Percentiles rank a stretch among this genome's conserved stretches.
Evolutionary conservation across 1,140 invertebrate species (phyloP).

Genomic region (Hylyphantes graminicola): DNA sequence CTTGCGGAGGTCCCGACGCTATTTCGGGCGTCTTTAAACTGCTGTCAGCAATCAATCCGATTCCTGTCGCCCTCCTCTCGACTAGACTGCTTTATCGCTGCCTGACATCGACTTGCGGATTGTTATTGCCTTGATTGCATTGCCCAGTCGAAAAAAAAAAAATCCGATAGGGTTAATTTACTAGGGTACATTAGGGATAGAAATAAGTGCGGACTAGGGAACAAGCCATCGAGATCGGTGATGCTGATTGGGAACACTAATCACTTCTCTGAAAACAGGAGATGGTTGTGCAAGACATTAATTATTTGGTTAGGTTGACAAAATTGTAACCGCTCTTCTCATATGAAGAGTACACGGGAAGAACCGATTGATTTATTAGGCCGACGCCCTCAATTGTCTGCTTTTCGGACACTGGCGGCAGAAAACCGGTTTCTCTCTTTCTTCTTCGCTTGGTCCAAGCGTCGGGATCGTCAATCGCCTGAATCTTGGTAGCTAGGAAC

Average conservation of each 20-base stretch:
- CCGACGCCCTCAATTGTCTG: no score
- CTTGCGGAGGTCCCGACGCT: conserved; percentile 2
- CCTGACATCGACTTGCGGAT: conserved; percentile 24
- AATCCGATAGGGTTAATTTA: conserved; percentile 21
- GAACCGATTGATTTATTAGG: no score
- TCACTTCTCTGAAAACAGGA: not conserved
- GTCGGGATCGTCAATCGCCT: no score
- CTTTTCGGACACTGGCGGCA: no score
- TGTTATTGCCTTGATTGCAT: conserved; percentile 5
- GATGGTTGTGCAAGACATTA: not conserved
- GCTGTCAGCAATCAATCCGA: conserved; percentile 44
- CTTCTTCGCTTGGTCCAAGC: no score
- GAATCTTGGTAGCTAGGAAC: no score
- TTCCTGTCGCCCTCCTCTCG: conserved; percentile 19
- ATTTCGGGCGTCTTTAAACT: conserved; percentile 27
- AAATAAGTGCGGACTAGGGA: not conserved
- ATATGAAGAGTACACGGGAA: no score
- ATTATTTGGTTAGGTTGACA: no score
- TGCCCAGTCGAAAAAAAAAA: not conserved
- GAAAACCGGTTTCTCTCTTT: no score
- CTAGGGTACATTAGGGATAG: conserved; percentile 12
- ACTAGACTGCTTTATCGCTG: conserved; percentile 34
- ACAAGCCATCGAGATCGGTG: not conserved
- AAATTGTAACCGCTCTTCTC: no score
- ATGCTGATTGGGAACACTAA: not conserved